These are phyloP conservation scores for Smutsia temminckii DNA, from an alignment of 2,797 vertebrate species.

Conservation along the genomic window DNA sequence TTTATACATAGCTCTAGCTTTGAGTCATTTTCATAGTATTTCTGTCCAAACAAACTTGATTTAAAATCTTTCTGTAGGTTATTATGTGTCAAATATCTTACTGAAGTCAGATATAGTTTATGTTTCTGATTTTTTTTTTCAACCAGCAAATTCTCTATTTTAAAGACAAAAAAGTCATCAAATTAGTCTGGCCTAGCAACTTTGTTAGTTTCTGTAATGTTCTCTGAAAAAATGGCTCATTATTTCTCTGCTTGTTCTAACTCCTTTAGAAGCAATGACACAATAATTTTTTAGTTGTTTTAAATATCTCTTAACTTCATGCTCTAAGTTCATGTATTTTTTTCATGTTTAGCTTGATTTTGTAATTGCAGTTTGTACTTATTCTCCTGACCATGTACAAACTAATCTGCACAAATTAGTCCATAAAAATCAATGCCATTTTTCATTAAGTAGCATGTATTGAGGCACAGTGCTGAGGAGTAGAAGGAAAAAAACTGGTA, in stretches of 20 bases:
- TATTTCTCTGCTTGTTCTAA: constrained; percentile 33
- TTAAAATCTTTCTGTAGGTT: constrained; percentile 62
- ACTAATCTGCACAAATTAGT: background rate
- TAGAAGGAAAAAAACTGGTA: background rate
- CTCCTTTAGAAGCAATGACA: background rate
- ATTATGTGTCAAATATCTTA: constrained; percentile 59
- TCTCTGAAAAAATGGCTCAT: constrained; percentile 45
- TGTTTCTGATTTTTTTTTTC: constrained; percentile 34
- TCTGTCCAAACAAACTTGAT: constrained; percentile 68
- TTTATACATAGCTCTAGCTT: constrained; percentile 54
- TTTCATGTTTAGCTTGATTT: constrained; percentile 38
- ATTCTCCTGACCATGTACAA: background rate
- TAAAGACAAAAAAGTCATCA: background rate
- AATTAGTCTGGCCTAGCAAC: constrained; percentile 31
- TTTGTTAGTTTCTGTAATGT: background rate
- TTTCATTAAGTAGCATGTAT: background rate
- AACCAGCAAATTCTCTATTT: background rate
- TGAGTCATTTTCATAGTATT: constrained; percentile 59
- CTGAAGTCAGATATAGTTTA: constrained; percentile 40
- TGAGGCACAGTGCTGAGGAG: background rate
- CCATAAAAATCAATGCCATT: background rate
- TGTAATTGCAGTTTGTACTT: background rate
- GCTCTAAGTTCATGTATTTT: background rate
- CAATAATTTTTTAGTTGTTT: constrained; percentile 11
- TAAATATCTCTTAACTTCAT: background rate